phyloP scores from a whole-genome alignment of 2,797 vertebrate species.

The Myotis pilosus region DNA sequence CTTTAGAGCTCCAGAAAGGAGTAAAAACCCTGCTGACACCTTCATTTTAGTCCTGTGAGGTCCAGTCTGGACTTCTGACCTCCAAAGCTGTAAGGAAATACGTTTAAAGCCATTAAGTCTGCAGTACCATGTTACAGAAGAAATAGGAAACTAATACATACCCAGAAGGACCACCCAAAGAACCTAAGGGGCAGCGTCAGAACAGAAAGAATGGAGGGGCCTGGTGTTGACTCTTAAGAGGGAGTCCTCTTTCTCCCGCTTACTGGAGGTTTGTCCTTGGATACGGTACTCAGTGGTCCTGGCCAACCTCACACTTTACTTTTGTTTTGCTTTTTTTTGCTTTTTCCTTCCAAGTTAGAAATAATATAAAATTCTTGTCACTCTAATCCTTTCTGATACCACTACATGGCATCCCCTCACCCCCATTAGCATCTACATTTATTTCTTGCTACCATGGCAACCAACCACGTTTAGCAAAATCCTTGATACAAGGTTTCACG shows the following conservation, averaged over 20 bases:
- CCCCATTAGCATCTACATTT: constrained; percentile 43
- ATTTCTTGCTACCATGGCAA: constrained; percentile 62
- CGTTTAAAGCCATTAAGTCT: neutral
- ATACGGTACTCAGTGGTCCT: neutral
- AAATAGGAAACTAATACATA: neutral
- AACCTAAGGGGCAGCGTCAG: neutral
- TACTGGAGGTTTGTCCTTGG: neutral
- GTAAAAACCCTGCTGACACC: neutral
- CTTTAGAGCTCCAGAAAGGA: neutral
- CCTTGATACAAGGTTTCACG: constrained; percentile 17
- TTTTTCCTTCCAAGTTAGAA: constrained; percentile 27
- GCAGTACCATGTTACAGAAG: neutral
- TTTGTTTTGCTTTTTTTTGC: neutral
- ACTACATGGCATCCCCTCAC: neutral
- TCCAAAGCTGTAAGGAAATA: neutral
- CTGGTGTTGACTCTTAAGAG: neutral
- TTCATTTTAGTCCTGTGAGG: neutral
- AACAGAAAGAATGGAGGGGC: neutral
- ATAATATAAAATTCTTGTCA: neutral
- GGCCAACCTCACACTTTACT: neutral
- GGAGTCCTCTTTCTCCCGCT: neutral
- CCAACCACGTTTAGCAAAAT: constrained; percentile 41
- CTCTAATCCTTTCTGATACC: neutral
- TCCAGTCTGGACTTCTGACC: neutral
- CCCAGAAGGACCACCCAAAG: neutral